phyloP scores from a whole-genome alignment of 2,113 vertebrate genomes.

The Etheostoma cragini region DNA sequence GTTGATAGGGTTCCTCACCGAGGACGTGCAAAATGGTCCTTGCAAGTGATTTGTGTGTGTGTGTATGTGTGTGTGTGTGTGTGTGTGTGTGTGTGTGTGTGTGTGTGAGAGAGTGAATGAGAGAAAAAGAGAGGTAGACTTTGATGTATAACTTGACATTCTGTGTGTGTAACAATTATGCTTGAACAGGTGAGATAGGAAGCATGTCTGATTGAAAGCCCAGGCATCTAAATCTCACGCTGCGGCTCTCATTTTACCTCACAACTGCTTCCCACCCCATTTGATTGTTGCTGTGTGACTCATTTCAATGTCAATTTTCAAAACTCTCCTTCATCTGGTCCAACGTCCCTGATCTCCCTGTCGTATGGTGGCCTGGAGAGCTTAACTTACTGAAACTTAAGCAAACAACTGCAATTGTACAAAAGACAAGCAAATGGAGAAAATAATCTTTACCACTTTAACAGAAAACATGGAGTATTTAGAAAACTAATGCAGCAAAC shows the following conservation, averaged over 20 bases:
- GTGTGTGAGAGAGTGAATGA: slow-evolving; percentile 13
- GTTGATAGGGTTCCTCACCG: slow-evolving; percentile 78
- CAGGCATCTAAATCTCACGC: slow-evolving; percentile 55
- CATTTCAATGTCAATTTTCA: slow-evolving; percentile 58
- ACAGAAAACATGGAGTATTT: not conserved
- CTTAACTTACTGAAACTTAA: not conserved
- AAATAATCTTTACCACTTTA: not conserved
- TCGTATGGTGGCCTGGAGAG: not conserved
- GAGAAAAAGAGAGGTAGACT: slow-evolving; percentile 10
- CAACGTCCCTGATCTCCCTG: not conserved
- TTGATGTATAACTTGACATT: slow-evolving; percentile 24
- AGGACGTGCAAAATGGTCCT: slow-evolving; percentile 71
- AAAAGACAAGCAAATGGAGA: not conserved
- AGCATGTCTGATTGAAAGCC: slow-evolving; percentile 73
- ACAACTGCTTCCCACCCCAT: slow-evolving; percentile 54
- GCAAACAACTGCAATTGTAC: not conserved
- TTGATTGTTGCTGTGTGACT: slow-evolving; percentile 67
- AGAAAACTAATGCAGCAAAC: not conserved
- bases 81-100: slow-evolving; percentile 45
- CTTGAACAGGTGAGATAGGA: slow-evolving; percentile 62
- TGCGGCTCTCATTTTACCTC: slow-evolving; percentile 68
- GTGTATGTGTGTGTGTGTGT: slow-evolving; percentile 45
- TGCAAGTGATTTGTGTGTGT: slow-evolving; percentile 68
- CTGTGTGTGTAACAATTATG: slow-evolving; percentile 53
- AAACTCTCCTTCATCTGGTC: slow-evolving; percentile 14